These are phyloP conservation scores for Eueides isabella DNA, from an alignment of 1,140 invertebrate genomes.

Conservation along the genomic window DNA sequence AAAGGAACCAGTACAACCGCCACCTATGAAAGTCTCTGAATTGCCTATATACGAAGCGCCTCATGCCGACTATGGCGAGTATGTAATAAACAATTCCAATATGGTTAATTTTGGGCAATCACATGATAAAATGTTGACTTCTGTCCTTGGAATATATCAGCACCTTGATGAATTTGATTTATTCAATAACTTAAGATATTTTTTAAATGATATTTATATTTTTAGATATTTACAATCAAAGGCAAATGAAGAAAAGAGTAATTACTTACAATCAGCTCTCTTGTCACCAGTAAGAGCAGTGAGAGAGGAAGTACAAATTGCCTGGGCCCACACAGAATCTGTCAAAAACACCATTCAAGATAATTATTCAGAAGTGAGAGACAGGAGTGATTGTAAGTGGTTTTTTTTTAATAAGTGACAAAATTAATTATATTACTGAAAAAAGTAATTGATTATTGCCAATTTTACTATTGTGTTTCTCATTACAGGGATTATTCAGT, in stretches of 20 bases:
- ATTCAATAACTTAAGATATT: background rate
- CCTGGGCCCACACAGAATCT: slow-evolving; percentile 61
- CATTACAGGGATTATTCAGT: slow-evolving; percentile 75
- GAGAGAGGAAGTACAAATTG: slow-evolving; percentile 62
- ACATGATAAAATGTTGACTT: background rate
- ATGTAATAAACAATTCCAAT: slow-evolving; percentile 34
- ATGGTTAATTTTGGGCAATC: background rate
- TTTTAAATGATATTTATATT: slow-evolving; percentile 30
- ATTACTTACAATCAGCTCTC: slow-evolving; percentile 61
- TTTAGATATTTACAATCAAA: slow-evolving; percentile 61
- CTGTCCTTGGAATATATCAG: background rate
- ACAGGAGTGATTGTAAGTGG: slow-evolving; percentile 72
- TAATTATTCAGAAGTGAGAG: slow-evolving; percentile 65
- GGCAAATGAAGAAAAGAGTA: slow-evolving; percentile 53
- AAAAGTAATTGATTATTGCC: background rate
- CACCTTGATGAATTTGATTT: background rate
- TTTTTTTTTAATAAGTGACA: background rate
- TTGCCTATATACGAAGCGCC: slow-evolving; percentile 82
- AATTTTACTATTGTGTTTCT: slow-evolving; percentile 31
- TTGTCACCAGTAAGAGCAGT: slow-evolving; percentile 64
- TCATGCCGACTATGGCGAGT: slow-evolving; percentile 74
- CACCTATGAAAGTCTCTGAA: slow-evolving; percentile 80
- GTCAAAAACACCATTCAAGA: slow-evolving; percentile 60
- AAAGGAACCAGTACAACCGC: slow-evolving; percentile 52
- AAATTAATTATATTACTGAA: too few species aligned